Evolutionary conservation across 2,888 invertebrate species (phyloP).

Genomic region (Creontiades dilutus): DNA sequence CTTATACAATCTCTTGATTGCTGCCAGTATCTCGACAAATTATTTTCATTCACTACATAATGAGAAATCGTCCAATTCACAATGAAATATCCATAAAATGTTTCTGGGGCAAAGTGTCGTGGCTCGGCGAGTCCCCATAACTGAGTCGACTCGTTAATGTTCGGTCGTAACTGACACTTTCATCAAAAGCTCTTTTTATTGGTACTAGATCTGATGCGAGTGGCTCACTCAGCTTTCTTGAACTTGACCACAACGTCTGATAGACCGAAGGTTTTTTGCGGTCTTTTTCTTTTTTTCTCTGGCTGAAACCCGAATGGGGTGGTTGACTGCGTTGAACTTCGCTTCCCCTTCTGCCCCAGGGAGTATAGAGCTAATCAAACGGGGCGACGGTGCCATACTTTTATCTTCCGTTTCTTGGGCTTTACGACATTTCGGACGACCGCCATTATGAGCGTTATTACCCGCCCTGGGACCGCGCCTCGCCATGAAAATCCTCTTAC

Average conservation of each 20-base stretch:
- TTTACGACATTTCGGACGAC: conserved; percentile 10
- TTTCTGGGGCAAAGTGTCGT: no score
- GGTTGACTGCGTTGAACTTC: not conserved
- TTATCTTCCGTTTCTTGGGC: not conserved
- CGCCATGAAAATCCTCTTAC: conserved; percentile 25
- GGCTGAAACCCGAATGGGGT: not conserved
- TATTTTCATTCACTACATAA: no score
- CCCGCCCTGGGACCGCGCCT: not conserved
- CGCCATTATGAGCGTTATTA: conserved; percentile 25
- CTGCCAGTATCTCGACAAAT: no score
- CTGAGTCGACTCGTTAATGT: not conserved
- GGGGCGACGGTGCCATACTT: not conserved
- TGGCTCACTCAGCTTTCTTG: not conserved
- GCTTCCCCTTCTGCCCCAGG: not conserved
- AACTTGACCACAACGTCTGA: not conserved
- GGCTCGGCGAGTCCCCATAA: no score
- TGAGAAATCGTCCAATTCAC: no score
- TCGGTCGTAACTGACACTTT: not conserved
- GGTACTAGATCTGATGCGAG: not conserved
- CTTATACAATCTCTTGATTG: no score
- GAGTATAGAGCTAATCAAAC: conserved; percentile 12
- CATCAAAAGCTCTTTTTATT: not conserved
- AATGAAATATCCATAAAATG: no score
- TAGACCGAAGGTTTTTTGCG: not conserved
- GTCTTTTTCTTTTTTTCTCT: not conserved